Evolutionary conservation across 2,113 vertebrate species (phyloP), one percentile per base, ranked within the genome.

Genomic region (Scytalopus superciliaris): DNA sequence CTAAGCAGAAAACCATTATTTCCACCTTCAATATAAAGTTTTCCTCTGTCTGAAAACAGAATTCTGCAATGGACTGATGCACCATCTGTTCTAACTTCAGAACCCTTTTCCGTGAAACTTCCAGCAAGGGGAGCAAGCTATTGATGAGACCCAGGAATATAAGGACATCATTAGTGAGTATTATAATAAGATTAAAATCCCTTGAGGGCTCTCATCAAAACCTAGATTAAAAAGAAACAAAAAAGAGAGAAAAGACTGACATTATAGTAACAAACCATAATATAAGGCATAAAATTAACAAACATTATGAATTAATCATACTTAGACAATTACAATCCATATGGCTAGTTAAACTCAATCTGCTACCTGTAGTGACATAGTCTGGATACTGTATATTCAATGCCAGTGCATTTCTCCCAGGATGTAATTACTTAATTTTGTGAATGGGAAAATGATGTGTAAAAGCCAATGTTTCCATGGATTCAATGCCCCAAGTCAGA

Each of bases 271-370:
- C 98, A 99, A 98, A 98, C 98, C 98, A 97, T 99, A 99, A 99
- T 97, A 97, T 98, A 99, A 99, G 97, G 97, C 98, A 99, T 99
- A 99, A 99, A 99, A 98, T 98, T 98, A 98, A 98, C 98, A 99
- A 99, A 99, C 98, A 99, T 98, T 98, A 98, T 97, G 98, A 98
- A 99, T 98, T 99, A 98, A 99, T 99, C 98, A 98, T 98, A 99
- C 98, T 98, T 97, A 97, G 97, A 98, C 98, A 98, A 99, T 99
- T 99, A 99, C 97, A 98, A 98, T 96, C 99, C 99, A 99, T 99
- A 99, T 99, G 99, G 99, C 98, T 98, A 99, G 99, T 99, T 99
- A 99, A 99, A 99, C 96, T 97, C 99, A 99, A 99, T 99, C 99
- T 99, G 99, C 97, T 99, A 98, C 97, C 97, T 97, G 96, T 95